phyloP scores from a whole-genome alignment of 2,797 vertebrate genomes.

The Danio tinwini region DNA sequence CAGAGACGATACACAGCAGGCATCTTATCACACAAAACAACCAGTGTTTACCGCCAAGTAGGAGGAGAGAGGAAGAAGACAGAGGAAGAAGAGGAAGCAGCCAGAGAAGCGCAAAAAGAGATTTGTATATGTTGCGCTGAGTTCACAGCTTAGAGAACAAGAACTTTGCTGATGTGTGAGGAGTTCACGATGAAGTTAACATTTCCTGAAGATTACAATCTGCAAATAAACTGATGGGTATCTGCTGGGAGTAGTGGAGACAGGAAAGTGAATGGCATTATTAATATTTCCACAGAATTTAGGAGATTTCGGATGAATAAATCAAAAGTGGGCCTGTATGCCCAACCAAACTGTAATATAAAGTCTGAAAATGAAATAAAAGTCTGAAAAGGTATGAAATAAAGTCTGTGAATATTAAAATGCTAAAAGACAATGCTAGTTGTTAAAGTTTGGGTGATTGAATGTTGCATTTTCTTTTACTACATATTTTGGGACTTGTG shows the following conservation, averaged over 20 bases:
- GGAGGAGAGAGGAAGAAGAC: conserved; percentile 27
- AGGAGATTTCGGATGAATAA: too few species aligned
- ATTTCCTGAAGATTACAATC: not conserved
- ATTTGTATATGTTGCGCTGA: not conserved
- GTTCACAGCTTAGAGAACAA: conserved; percentile 19
- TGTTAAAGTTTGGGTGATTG: too few species aligned
- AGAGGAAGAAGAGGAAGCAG: conserved; percentile 16
- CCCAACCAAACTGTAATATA: too few species aligned
- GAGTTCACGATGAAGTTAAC: not conserved
- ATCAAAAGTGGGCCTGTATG: too few species aligned
- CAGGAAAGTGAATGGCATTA: not conserved
- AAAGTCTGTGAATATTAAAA: too few species aligned
- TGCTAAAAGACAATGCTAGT: too few species aligned
- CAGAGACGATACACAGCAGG: conserved; percentile 54
- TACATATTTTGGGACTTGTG: too few species aligned
- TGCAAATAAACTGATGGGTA: not conserved
- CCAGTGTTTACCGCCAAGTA: conserved; percentile 57
- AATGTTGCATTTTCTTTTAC: too few species aligned
- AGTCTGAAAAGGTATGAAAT: too few species aligned
- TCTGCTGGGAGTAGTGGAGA: not conserved
- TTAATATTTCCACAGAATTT: not conserved
- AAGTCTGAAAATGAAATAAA: too few species aligned
- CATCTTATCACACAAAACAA: conserved; percentile 54
- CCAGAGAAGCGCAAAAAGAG: conserved; percentile 7
- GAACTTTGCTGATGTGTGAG: not conserved